phyloP scores from a whole-genome alignment of 2,888 invertebrate species.

The Pollenia angustigena region DNA sequence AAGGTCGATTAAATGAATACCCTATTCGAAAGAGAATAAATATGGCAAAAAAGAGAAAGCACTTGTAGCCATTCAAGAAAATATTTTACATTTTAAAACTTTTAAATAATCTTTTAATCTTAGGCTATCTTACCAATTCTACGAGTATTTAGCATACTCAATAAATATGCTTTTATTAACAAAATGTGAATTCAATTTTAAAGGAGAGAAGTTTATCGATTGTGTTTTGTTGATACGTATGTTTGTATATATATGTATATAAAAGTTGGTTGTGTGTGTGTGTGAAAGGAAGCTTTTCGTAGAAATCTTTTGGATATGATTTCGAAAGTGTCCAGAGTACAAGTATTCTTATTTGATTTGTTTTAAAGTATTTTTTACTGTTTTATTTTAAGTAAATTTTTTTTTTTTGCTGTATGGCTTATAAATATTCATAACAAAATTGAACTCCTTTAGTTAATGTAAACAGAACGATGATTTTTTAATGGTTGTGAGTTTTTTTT shows the following conservation, averaged over 20 bases:
- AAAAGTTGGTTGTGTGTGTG: slow-evolving; percentile 3
- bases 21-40: too few relatives aligned
- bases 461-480: background rate
- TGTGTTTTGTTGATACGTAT: background rate
- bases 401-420: background rate
- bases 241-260: background rate
- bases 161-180: background rate
- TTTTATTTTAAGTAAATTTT: background rate
- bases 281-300: too few relatives aligned
- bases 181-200: slow-evolving; percentile 8
- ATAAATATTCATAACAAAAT: slow-evolving; percentile 29
- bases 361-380: background rate
- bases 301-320: background rate
- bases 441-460: background rate
- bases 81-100: slow-evolving; percentile 2
- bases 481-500: background rate
- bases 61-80: background rate
- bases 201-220: background rate
- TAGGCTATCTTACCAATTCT: background rate
- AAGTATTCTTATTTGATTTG: background rate
- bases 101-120: background rate
- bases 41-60: too few relatives aligned
- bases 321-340: background rate
- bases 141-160: background rate
- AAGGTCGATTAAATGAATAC: too few relatives aligned